phyloP scores from a whole-genome alignment of 2,113 vertebrate genomes.

The Chrysemys picta region DNA sequence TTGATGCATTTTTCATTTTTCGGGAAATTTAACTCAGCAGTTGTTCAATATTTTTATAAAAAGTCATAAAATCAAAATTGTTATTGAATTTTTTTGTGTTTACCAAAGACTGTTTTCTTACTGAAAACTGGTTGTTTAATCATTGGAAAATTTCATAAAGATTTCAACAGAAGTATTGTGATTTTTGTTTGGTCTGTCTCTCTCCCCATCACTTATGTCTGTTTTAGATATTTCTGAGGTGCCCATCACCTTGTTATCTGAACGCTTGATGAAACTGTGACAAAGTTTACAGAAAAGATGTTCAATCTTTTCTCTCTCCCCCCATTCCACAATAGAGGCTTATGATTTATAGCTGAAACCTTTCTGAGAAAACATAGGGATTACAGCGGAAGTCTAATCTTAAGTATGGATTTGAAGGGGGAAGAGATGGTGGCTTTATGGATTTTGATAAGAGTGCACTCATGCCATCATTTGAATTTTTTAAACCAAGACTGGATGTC shows the following conservation, averaged over 20 bases:
- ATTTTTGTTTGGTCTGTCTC: background rate
- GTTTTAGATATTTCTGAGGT: background rate
- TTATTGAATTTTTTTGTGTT: background rate
- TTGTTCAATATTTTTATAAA: background rate
- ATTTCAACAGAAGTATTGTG: background rate
- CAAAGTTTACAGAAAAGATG: background rate
- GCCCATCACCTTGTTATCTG: background rate
- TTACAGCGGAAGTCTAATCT: background rate
- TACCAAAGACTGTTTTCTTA: background rate
- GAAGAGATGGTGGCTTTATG: background rate
- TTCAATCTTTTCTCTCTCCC: background rate
- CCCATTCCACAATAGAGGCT: background rate
- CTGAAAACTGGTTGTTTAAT: background rate
- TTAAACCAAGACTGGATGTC: background rate
- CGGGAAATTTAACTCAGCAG: background rate
- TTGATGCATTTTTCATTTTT: background rate
- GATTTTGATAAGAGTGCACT: background rate
- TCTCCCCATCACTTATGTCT: background rate
- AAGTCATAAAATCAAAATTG: background rate
- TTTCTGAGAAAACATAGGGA: accelerated
- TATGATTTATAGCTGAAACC: background rate
- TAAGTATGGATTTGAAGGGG: background rate
- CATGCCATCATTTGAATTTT: background rate
- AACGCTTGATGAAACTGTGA: background rate
- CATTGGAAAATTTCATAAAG: background rate